These are phyloP conservation scores for Zapornia atra DNA, from an alignment of 2,113 vertebrate species.

Conservation along the genomic window DNA sequence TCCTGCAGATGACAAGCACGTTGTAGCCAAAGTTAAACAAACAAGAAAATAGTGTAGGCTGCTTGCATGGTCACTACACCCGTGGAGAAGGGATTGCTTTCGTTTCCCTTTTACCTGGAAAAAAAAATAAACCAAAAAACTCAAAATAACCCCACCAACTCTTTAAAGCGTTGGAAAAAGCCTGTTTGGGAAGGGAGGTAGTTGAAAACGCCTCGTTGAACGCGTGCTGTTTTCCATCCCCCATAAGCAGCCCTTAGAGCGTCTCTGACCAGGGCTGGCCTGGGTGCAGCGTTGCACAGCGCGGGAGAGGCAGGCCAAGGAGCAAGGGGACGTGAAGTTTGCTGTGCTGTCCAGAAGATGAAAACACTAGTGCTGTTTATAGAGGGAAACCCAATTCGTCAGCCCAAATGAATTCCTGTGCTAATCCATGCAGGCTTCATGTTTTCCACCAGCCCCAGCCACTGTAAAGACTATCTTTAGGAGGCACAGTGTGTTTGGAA, in stretches of 20 bases:
- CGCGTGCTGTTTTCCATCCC: slow-evolving; percentile 35
- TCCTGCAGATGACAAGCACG: background rate
- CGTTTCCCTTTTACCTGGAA: slow-evolving; percentile 62
- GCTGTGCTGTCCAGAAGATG: slow-evolving; percentile 61
- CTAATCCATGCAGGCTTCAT: slow-evolving; percentile 76
- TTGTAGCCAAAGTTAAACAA: background rate
- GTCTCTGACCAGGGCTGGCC: slow-evolving; percentile 15
- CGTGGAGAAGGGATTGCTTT: background rate
- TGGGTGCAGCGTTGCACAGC: background rate
- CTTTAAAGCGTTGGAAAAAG: background rate
- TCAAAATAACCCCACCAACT: background rate
- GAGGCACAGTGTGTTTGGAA: slow-evolving; percentile 80
- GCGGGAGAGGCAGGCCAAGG: background rate
- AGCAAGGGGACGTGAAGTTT: slow-evolving; percentile 49
- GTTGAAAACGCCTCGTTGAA: background rate
- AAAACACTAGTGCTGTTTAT: slow-evolving; percentile 84
- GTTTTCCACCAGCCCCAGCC: slow-evolving; percentile 80
- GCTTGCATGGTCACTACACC: background rate
- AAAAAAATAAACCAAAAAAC: slow-evolving; percentile 37
- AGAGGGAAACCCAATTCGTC: slow-evolving; percentile 83
- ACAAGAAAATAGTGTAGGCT: background rate
- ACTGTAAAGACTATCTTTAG: slow-evolving; percentile 79
- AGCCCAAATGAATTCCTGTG: slow-evolving; percentile 78
- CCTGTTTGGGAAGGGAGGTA: background rate
- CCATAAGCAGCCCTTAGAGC: background rate